Base-by-base conservation (phyloP, 2,888 invertebrate genomes). In the Ichneumoninae sp. region DNA sequence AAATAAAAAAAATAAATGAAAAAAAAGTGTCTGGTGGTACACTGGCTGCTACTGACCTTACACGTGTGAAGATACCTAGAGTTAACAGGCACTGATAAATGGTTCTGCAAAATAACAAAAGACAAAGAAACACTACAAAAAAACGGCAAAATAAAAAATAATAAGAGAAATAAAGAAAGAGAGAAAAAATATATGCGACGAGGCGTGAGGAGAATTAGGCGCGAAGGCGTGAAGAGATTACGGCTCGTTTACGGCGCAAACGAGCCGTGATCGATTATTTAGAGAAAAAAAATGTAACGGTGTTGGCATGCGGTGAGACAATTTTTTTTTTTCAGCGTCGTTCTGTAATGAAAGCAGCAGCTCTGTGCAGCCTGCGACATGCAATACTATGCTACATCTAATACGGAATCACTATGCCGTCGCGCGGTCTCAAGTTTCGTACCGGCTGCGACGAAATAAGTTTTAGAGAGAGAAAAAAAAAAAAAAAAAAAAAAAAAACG, bases 71-170 rank as follows among this genome's bases (percentile, higher is more conserved):
- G 96, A 95, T 96, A 97, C 96, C 96, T 97, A 96, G 96, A 96
- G 96, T 96, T 96, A 96, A 96, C 96, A 95, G 97, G 97, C 95
- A 97, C 97, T 96, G 96, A 96, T 96, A 97, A 97, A 96, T 96
- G 97, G 95, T 96, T 97, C 97, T 97, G 97, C 95, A 97, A 97
- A 96, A 96, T 93, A 93, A 94, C 94, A 94, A 92, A 93, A 91
- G 91, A 94, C 94, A 94, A 94, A 94, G 92, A 92, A 94, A 94
- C 94, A 95, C 95, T 95, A 95, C 93, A 94, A 94, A 93, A 93
- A 88, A 93, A 93, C 94, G 94, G 94, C 94, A 94, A 95, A 95
- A 95, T 95, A 95, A 95, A 94, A 91, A 88, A 89, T 88, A 88
- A 87, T 77, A 81, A 89, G 54, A 91, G n/a, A 91, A 82, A 86